Evolutionary conservation across 2,797 vertebrate genomes (phyloP).

Genomic region (Apogon talboti): DNA sequence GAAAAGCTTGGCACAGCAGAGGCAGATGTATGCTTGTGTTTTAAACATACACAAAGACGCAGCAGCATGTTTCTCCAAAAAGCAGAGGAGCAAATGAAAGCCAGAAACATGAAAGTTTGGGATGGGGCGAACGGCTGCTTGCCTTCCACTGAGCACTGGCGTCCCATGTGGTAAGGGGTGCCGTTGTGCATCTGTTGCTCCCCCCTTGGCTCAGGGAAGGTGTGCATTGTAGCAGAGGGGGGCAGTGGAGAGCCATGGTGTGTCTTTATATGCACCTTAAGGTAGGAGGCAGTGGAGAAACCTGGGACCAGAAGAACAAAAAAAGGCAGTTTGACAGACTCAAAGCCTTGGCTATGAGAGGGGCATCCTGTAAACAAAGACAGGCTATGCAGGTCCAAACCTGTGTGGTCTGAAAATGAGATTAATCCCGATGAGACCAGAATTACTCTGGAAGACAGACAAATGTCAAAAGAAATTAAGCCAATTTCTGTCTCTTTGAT

Average conservation of each 20-base stretch:
- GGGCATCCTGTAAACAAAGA: constrained; percentile 24
- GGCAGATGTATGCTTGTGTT: constrained; percentile 58
- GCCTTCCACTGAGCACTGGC: constrained; percentile 99
- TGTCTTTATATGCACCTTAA: constrained; percentile 99
- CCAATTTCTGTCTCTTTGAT: constrained; percentile 1
- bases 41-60: constrained; percentile 57
- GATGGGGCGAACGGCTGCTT: constrained; percentile 87
- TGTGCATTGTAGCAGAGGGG: constrained; percentile 82
- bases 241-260: constrained; percentile 94
- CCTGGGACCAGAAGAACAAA: constrained; percentile 89
- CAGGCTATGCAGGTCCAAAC: not conserved
- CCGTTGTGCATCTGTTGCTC: constrained; percentile 97
- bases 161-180: constrained; percentile 98
- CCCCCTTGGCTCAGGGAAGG: constrained; percentile 92
- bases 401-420: not conserved
- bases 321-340: constrained; percentile 75
- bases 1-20: constrained; percentile 63
- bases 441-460: constrained; percentile 1
- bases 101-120: constrained; percentile 74
- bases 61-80: constrained; percentile 66
- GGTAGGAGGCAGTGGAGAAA: constrained; percentile 99
- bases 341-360: constrained; percentile 56
- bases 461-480: not conserved
- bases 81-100: constrained; percentile 79
- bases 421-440: not conserved